Percentiles rank a stretch among this genome's conserved stretches.
These are phyloP conservation scores for Chymomyza caudatula DNA, from an alignment of 2,888 invertebrate genomes.

Conservation along the genomic window DNA sequence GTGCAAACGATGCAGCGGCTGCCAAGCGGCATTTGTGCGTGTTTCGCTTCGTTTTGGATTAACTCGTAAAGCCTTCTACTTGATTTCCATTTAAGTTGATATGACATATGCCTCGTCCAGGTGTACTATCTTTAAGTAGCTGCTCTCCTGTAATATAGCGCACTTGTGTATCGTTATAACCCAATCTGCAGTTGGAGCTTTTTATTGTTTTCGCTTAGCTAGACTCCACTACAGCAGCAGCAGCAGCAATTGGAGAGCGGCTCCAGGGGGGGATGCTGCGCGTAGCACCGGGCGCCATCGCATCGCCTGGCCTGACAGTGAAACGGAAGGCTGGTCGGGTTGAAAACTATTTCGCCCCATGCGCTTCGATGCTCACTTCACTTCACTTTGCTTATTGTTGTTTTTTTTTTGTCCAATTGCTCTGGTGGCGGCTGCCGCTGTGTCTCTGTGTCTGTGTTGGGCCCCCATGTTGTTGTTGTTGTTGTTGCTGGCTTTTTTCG, in stretches of 20 bases:
- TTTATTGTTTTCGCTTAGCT: constrained; percentile 67
- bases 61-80: too few relatives aligned
- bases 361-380: constrained; percentile 68
- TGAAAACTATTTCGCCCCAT: constrained; percentile 65
- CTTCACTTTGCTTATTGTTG: constrained; percentile 41
- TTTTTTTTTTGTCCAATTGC: constrained; percentile 25
- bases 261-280: constrained; percentile 10
- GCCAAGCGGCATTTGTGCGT: too few relatives aligned
- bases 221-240: constrained; percentile 46
- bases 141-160: not conserved
- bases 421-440: constrained; percentile 17
- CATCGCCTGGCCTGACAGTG: constrained; percentile 46
- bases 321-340: constrained; percentile 56
- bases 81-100: too few relatives aligned
- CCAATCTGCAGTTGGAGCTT: constrained; percentile 45
- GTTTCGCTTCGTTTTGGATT: too few relatives aligned
- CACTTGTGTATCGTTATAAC: not conserved
- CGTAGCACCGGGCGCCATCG: constrained; percentile 28
- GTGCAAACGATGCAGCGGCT: too few relatives aligned
- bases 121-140: not conserved
- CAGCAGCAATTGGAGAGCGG: constrained; percentile 44
- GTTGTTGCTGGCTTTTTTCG: constrained; percentile 6
- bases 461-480: constrained; percentile 23
- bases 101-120: too few relatives aligned
- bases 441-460: constrained; percentile 28